These are phyloP conservation scores for Labroides dimidiatus DNA, from an alignment of 2,797 vertebrate genomes.

Conservation along the genomic window DNA sequence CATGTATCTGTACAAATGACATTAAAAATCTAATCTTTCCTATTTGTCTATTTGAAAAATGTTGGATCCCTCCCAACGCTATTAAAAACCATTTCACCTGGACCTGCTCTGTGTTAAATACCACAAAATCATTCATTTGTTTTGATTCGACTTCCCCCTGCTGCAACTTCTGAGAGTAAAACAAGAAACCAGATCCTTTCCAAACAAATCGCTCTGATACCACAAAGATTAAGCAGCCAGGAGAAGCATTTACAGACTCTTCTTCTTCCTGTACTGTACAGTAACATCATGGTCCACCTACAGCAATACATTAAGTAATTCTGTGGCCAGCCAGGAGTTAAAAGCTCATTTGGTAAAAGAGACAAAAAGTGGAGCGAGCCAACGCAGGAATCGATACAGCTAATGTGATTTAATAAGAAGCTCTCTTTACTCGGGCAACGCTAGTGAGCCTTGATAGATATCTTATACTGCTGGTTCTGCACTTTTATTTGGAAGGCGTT, in stretches of 20 bases:
- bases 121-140: too few species aligned
- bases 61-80: too few species aligned
- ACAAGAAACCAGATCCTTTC: neutral
- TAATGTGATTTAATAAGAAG: conserved; percentile 84
- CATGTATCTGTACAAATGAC: too few species aligned
- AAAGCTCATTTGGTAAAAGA: conserved; percentile 80
- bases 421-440: conserved; percentile 63
- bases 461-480: conserved; percentile 72
- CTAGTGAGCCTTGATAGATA: conserved; percentile 76
- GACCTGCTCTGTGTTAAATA: too few species aligned
- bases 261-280: conserved; percentile 24
- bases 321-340: conserved; percentile 73
- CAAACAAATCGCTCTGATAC: conserved; percentile 8
- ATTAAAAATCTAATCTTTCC: too few species aligned
- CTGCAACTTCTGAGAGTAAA: neutral
- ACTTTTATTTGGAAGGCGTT: conserved; percentile 83
- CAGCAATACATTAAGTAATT: conserved; percentile 62
- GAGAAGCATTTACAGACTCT: neutral
- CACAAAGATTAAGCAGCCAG: too few species aligned
- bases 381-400: conserved; percentile 78
- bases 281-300: conserved; percentile 42
- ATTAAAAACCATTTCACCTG: too few species aligned
- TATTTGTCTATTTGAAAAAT: too few species aligned
- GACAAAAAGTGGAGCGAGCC: conserved; percentile 76
- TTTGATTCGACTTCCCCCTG: too few species aligned